phyloP scores from a whole-genome alignment of 2,797 vertebrate species.

The Morelia viridis region DNA sequence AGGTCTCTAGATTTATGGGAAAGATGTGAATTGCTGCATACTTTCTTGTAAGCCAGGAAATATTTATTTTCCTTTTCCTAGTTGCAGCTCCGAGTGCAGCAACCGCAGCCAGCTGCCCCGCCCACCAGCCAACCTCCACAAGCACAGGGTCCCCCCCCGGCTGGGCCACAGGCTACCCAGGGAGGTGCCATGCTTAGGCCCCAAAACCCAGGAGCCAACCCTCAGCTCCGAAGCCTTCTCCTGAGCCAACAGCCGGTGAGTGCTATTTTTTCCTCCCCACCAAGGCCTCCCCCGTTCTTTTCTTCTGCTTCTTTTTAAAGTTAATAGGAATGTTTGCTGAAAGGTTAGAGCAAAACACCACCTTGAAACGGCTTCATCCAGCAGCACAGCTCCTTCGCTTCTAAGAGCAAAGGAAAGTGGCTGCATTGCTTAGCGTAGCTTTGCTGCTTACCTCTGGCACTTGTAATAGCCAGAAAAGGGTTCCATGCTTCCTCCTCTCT shows the following conservation, averaged over 20 bases:
- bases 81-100: conserved; percentile 59
- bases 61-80: not conserved
- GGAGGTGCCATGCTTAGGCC: conserved; percentile 81
- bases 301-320: not conserved
- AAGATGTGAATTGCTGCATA: not conserved
- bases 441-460: not conserved
- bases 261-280: not conserved
- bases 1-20: not conserved
- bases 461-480: not conserved
- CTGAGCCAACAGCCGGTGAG: conserved; percentile 91
- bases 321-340: not conserved
- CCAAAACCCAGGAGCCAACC: conserved; percentile 90
- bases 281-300: not conserved
- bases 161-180: conserved; percentile 74
- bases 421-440: not conserved
- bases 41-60: too few species aligned
- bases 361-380: not conserved
- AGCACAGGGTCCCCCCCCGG: conserved; percentile 71
- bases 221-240: conserved; percentile 90
- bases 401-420: not conserved
- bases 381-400: not conserved
- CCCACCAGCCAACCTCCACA: conserved; percentile 53
- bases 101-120: conserved; percentile 54
- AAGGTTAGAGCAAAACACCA: not conserved
- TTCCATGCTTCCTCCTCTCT: not conserved